Conservation (phyloP, 1,140 invertebrate species). For the Sipha flava region DNA sequence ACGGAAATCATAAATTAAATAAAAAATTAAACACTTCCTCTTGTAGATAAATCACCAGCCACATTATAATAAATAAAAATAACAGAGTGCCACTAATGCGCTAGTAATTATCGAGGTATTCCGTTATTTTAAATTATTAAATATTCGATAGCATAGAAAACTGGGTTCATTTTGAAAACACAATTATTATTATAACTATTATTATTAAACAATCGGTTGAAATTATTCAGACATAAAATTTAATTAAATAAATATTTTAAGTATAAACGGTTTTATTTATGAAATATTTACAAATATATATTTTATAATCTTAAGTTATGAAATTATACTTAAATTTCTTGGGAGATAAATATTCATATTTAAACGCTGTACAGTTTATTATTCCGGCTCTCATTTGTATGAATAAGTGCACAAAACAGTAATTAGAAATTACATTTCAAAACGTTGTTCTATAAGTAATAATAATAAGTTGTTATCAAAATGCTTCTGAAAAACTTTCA, state of each 20-base stretch:
- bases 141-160: no score
- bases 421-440: not conserved
- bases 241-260: not conserved
- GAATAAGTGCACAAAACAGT: not conserved
- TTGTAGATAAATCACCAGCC: not conserved
- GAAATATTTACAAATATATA: no score
- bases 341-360: not conserved
- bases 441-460: not conserved
- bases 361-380: not conserved
- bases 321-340: no score
- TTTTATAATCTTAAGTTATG: no score
- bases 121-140: not conserved
- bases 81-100: not conserved
- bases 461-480: no score
- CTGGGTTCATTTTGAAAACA: no score
- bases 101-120: not conserved
- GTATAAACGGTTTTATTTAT: not conserved
- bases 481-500: no score
- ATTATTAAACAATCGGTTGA: not conserved
- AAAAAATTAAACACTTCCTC: not conserved
- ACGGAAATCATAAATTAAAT: not conserved
- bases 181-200: no score
- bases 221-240: not conserved
- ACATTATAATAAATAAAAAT: not conserved
- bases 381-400: not conserved